Conservation (phyloP, 1,140 invertebrate species). For the Lasioglossum albipes region DNA sequence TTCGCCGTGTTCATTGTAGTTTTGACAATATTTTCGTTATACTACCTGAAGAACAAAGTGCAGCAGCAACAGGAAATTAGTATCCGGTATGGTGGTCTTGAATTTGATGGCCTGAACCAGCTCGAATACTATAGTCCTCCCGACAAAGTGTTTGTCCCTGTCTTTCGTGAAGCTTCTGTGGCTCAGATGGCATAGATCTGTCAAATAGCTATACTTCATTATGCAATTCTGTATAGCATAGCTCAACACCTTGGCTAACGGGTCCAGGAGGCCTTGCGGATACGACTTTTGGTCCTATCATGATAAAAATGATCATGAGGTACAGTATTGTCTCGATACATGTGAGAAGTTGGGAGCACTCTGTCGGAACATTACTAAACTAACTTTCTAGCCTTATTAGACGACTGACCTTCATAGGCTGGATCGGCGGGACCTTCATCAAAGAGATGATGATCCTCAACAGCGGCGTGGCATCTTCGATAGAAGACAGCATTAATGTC, state of each 20-base stretch:
- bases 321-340: no score
- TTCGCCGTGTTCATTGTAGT: no score
- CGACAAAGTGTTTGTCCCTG: slow-evolving; percentile 95
- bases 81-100: slow-evolving; percentile 95
- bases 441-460: slow-evolving; percentile 92
- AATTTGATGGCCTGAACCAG: slow-evolving; percentile 97
- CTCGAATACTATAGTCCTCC: slow-evolving; percentile 94
- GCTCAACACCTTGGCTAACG: slow-evolving; percentile 97
- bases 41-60: slow-evolving; percentile 90
- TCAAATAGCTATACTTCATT: slow-evolving; percentile 91
- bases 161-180: slow-evolving; percentile 93
- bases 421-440: slow-evolving; percentile 91
- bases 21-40: no score
- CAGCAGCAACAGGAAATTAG: slow-evolving; percentile 95
- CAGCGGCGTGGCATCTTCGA: slow-evolving; percentile 88
- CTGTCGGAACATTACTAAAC: no score
- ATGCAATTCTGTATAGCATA: slow-evolving; percentile 93
- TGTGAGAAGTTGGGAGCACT: no score
- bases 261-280: slow-evolving; percentile 81
- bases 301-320: no score
- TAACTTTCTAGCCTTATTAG: no score
- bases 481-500: slow-evolving; percentile 86
- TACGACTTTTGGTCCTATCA: no score
- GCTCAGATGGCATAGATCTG: slow-evolving; percentile 94
- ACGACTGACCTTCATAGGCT: slow-evolving; percentile 86